Conservation (phyloP, 1,140 invertebrate genomes). For the Bilobella aurantiaca region DNA sequence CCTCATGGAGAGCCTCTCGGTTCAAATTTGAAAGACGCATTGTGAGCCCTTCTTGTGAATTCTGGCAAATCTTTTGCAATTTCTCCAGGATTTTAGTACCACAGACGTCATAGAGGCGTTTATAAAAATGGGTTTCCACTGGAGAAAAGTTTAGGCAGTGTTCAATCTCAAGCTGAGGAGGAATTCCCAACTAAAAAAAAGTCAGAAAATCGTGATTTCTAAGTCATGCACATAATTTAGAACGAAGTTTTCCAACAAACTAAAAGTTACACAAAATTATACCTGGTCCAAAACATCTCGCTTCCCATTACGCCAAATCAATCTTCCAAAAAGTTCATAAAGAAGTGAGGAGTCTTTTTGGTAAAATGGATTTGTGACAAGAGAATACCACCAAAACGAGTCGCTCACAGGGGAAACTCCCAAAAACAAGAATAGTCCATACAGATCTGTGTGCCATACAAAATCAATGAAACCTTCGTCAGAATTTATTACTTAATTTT, state of each 20-base stretch:
- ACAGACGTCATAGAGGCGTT: constrained; percentile 43
- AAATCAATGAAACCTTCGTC: too few species aligned
- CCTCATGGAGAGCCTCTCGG: constrained; percentile 39
- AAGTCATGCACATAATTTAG: too few species aligned
- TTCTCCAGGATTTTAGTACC: constrained; percentile 39
- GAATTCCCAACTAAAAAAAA: constrained; percentile 42
- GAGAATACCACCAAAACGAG: constrained; percentile 47
- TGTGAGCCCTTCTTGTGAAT: constrained; percentile 33
- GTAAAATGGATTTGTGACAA: constrained; percentile 48
- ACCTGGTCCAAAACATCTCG: constrained; percentile 52
- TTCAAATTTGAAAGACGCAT: constrained; percentile 42
- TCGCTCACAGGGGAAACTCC: constrained; percentile 50
- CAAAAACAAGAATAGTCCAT: constrained; percentile 58
- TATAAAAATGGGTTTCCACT: constrained; percentile 52
- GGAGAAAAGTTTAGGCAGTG: constrained; percentile 50
- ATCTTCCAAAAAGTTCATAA: constrained; percentile 35
- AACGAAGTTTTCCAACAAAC: constrained; percentile 1
- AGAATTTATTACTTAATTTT: constrained; percentile 1
- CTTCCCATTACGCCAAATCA: constrained; percentile 61
- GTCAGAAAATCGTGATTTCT: constrained; percentile 18
- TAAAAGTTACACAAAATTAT: constrained; percentile 21
- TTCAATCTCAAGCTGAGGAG: constrained; percentile 42
- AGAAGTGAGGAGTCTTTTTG: constrained; percentile 23
- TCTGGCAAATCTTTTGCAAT: constrained; percentile 35
- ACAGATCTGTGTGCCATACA: too few species aligned